Percentiles rank a stretch among this genome's conserved stretches.
Evolutionary conservation across 2,888 invertebrate genomes (phyloP).

Genomic region (Torymus auratus): DNA sequence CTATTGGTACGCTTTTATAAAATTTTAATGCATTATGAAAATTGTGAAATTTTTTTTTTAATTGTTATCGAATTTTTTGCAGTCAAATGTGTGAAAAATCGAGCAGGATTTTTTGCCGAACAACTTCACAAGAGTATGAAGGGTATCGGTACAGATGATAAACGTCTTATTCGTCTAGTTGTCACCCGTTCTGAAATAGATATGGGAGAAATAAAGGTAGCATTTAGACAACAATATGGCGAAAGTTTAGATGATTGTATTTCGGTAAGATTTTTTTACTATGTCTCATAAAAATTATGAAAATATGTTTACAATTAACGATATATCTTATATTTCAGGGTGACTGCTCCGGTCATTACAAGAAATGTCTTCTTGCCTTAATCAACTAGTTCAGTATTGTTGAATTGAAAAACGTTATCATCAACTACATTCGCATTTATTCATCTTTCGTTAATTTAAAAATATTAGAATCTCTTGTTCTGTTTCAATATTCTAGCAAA

Average conservation of each 20-base stretch:
- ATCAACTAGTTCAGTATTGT: constrained; percentile 72
- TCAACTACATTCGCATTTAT: constrained; percentile 34
- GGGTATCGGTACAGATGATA: constrained; percentile 92
- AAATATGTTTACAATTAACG: constrained; percentile 26
- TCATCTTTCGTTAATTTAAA: not conserved
- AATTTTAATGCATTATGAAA: not conserved
- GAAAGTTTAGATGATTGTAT: constrained; percentile 89
- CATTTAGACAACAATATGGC: constrained; percentile 86
- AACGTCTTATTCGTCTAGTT: constrained; percentile 89
- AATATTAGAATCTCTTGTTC: constrained; percentile 15
- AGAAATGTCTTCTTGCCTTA: constrained; percentile 87
- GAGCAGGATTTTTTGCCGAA: constrained; percentile 90
- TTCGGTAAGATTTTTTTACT: constrained; percentile 79
- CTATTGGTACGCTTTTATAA: constrained; percentile 79
- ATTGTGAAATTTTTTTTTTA: constrained; percentile 29
- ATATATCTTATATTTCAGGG: constrained; percentile 79
- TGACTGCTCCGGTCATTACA: constrained; percentile 92
- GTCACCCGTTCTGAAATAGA: constrained; percentile 91
- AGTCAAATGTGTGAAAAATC: constrained; percentile 88
- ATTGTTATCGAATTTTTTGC: constrained; percentile 51
- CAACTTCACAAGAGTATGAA: constrained; percentile 92
- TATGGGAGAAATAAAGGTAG: constrained; percentile 89
- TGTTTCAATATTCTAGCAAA: not conserved
- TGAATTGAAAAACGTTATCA: not conserved
- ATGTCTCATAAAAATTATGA: constrained; percentile 13